Base-by-base conservation (phyloP, 2,113 vertebrate genomes). In the Cisticola juncidis region DNA sequence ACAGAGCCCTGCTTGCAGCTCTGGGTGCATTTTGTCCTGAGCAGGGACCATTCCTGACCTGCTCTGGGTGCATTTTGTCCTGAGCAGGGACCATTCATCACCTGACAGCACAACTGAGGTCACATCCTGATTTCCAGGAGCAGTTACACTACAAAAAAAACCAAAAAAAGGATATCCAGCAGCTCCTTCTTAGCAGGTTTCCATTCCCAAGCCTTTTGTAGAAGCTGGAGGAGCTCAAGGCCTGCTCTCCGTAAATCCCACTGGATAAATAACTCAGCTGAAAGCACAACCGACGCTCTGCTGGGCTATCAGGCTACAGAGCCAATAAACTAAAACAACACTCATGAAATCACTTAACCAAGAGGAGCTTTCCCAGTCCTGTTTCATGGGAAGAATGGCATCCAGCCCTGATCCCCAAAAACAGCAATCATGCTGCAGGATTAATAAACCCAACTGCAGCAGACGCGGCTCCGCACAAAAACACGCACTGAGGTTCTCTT, bases 251-350 rank as follows among this genome's bases (percentile, higher is more conserved):
- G 94, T 13, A 92, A 94, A 93, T 90, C 86, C 90, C 85, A 31
- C 57, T 10, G 79, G 79, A 73, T 77, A 84, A 96, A 88, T 85
- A 94, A 58, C 14, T 19, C 54, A 40, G 66, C 79, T 47, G 82
- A 72, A 86, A 88, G 96, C 87, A 88, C 24, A 81, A 93, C 61
- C 86, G 56, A 44, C 1, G 26, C 82, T 92, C 76, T 86, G 92
- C 48, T 77, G 73, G 61, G 91, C 96, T 57, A 73, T 90, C 81
- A 17, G 29, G 61, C 90, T 71, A 7, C 84, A 76, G 93, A 94
- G 93, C 94, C 91, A 91, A 92, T 79, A 92, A 96, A 97, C 94
- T 92, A 68, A 81, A 92, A 44, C 91, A 95, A 81, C 77, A 78
- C 89, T 94, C 81, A 4, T 31, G 90, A 94, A 97, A 95, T 94